Evolutionary conservation across 2,113 vertebrate genomes (phyloP).

Genomic region (Cyanoderma ruficeps): DNA sequence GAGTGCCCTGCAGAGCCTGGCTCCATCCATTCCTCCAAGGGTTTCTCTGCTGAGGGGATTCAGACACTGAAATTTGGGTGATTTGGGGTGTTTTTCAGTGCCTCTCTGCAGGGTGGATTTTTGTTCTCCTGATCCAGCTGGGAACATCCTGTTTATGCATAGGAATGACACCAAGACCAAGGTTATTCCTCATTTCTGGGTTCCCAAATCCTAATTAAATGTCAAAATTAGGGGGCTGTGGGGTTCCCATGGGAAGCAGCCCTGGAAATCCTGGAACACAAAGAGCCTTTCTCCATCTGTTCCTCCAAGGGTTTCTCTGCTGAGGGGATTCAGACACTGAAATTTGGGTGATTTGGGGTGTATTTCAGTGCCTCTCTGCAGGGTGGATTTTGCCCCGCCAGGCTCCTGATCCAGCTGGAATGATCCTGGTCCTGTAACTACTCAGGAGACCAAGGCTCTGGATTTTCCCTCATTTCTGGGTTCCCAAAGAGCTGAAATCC

Average conservation of each 20-base stretch:
- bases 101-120: background rate
- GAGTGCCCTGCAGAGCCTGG: accelerated
- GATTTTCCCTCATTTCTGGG: background rate
- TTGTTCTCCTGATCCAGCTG: accelerated
- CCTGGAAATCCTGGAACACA: accelerated
- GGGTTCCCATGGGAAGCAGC: accelerated
- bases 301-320: background rate
- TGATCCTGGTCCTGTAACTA: no score
- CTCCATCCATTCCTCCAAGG: background rate
- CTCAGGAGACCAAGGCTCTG: background rate
- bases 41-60: background rate
- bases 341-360: background rate
- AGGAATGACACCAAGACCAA: background rate
- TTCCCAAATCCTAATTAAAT: background rate
- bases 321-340: background rate
- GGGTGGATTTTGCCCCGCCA: background rate
- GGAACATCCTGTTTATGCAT: background rate
- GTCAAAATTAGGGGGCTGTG: background rate
- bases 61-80: background rate
- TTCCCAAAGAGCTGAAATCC: background rate
- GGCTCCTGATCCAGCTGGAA: background rate
- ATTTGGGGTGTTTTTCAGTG: background rate
- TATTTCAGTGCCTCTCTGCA: background rate
- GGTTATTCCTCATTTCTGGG: background rate
- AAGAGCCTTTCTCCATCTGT: background rate